phyloP scores from a whole-genome alignment of 2,888 invertebrate species.

The Cantharis rufa region DNA sequence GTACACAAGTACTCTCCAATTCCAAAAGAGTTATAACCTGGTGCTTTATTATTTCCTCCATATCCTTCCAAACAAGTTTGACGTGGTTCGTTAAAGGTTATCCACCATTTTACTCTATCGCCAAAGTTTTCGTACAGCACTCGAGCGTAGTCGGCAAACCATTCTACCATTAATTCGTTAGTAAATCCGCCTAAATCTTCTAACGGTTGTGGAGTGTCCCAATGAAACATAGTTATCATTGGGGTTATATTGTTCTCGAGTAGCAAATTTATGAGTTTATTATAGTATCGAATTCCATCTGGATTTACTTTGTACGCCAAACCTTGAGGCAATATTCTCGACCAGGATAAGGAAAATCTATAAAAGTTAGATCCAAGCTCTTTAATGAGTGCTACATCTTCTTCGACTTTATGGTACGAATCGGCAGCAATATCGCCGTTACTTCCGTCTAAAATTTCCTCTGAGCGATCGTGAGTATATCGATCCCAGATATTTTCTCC shows the following conservation, averaged over 20 bases:
- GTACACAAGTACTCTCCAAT: slow-evolving; percentile 65
- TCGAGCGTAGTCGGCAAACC: slow-evolving; percentile 62
- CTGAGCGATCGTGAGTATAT: slow-evolving; percentile 60
- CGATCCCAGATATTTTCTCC: slow-evolving; percentile 71
- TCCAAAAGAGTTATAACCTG: slow-evolving; percentile 54
- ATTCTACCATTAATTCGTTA: slow-evolving; percentile 59
- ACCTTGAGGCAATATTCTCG: slow-evolving; percentile 67
- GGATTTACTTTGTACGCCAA: slow-evolving; percentile 61
- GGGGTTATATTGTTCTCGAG: slow-evolving; percentile 61
- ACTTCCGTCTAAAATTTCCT: slow-evolving; percentile 58
- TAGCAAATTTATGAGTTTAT: slow-evolving; percentile 61
- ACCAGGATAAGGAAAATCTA: slow-evolving; percentile 67
- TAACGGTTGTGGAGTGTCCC: slow-evolving; percentile 61
- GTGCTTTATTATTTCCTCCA: slow-evolving; percentile 43
- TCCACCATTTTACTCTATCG: slow-evolving; percentile 54
- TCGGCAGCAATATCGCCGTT: slow-evolving; percentile 69
- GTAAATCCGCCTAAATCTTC: slow-evolving; percentile 55
- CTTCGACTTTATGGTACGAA: slow-evolving; percentile 66
- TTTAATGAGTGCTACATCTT: slow-evolving; percentile 63
- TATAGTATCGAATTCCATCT: slow-evolving; percentile 67
- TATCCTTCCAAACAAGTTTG: slow-evolving; percentile 44
- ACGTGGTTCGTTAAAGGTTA: slow-evolving; percentile 60
- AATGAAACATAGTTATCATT: slow-evolving; percentile 59
- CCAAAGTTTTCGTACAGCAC: slow-evolving; percentile 49
- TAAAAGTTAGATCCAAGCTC: slow-evolving; percentile 64